Evolutionary conservation across 2,888 invertebrate species (phyloP).

Genomic region (Stenchaetothrips biformis): DNA sequence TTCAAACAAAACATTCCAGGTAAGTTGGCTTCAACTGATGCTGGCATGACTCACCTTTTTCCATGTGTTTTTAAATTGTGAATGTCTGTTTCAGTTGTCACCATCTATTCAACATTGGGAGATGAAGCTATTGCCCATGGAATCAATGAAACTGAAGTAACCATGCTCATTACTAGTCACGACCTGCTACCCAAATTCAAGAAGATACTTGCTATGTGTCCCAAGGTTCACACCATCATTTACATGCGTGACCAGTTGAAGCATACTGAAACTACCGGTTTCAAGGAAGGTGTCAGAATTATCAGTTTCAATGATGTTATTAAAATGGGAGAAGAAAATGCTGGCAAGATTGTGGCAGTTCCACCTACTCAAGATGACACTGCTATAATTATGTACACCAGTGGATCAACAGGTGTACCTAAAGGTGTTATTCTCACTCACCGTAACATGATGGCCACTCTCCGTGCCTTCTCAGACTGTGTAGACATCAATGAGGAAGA

Average conservation of each 20-base stretch:
- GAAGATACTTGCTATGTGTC: conserved; percentile 65
- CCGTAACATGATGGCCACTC: conserved; percentile 72
- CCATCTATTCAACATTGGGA: conserved; percentile 94
- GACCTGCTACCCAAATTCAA: conserved; percentile 89
- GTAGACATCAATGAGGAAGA: conserved; percentile 62
- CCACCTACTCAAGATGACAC: conserved; percentile 69
- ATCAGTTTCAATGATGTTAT: conserved; percentile 70
- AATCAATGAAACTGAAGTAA: conserved; percentile 93
- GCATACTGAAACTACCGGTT: conserved; percentile 62
- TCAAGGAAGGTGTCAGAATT: conserved; percentile 66
- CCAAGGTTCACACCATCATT: conserved; percentile 71
- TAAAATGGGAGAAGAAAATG: conserved; percentile 48
- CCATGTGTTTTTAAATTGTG: conserved; percentile 33
- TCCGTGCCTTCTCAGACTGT: conserved; percentile 75
- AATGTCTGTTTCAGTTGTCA: conserved; percentile 64
- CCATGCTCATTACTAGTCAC: conserved; percentile 86
- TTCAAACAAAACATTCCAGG: conserved; percentile 89
- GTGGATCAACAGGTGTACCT: conserved; percentile 92
- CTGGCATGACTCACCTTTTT: neutral
- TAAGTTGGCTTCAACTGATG: conserved; percentile 42
- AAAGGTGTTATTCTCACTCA: conserved; percentile 85
- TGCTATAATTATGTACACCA: conserved; percentile 98
- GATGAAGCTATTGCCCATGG: conserved; percentile 96
- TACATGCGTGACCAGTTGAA: conserved; percentile 86
- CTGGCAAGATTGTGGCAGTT: conserved; percentile 38